These are phyloP conservation scores for Sogatella furcifera DNA, from an alignment of 1,140 invertebrate species.

Conservation along the genomic window DNA sequence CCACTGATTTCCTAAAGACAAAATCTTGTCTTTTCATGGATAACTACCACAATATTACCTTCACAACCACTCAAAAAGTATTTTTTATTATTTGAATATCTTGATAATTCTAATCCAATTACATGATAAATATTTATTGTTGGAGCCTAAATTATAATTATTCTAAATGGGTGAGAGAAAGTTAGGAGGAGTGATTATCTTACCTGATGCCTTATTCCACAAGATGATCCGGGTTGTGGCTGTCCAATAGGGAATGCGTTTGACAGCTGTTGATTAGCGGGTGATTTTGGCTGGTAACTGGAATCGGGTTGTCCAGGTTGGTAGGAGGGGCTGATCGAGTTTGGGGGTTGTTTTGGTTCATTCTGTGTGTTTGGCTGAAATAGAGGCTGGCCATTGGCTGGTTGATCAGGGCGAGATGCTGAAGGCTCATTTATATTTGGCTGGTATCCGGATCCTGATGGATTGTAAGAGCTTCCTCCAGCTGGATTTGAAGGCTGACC, in stretches of 20 bases:
- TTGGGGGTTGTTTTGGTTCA: not conserved
- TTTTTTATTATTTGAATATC: too few relatives aligned
- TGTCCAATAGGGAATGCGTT: not conserved
- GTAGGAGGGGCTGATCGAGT: not conserved
- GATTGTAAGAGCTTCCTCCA: slow-evolving; percentile 25
- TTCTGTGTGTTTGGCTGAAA: slow-evolving; percentile 11
- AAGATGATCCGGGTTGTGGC: slow-evolving; percentile 25
- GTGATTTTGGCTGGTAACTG: not conserved
- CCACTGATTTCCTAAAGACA: too few relatives aligned
- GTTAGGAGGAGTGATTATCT: slow-evolving; percentile 7
- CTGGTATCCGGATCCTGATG: slow-evolving; percentile 7
- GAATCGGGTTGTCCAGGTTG: not conserved
- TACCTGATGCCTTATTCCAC: slow-evolving; percentile 35
- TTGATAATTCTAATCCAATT: too few relatives aligned
- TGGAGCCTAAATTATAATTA: too few relatives aligned
- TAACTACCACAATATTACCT: too few relatives aligned
- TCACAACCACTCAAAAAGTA: too few relatives aligned
- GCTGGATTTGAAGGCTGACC: slow-evolving; percentile 14
- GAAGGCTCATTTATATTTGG: not conserved
- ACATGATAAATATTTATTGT: too few relatives aligned
- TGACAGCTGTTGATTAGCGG: not conserved
- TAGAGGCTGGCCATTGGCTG: slow-evolving; percentile 11
- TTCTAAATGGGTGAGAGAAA: too few relatives aligned
- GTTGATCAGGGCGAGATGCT: not conserved
- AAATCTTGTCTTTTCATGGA: too few relatives aligned